Evolutionary conservation across 2,113 vertebrate genomes (phyloP).

Genomic region (Leptodactylus fuscus): DNA sequence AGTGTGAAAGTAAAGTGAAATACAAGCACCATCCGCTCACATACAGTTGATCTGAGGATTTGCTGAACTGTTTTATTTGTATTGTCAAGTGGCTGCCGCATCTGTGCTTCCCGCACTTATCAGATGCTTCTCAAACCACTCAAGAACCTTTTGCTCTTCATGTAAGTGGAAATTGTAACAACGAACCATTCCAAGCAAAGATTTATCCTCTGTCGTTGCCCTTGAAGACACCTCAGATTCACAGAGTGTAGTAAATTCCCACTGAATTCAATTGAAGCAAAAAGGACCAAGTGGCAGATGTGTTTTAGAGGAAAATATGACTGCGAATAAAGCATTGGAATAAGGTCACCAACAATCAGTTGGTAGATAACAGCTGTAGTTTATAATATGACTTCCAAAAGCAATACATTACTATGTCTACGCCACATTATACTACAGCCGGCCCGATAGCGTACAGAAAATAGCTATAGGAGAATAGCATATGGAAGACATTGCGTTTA

Average conservation of each 20-base stretch:
- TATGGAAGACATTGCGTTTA: too few species aligned
- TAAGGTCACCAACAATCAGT: slow-evolving; percentile 38
- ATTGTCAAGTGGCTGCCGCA: slow-evolving; percentile 43
- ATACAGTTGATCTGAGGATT: slow-evolving; percentile 40
- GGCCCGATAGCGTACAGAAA: too few species aligned
- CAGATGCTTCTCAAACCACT: slow-evolving; percentile 41
- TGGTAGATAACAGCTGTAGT: slow-evolving; percentile 45
- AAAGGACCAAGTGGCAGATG: slow-evolving; percentile 20
- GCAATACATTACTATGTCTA: background rate
- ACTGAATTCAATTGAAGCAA: slow-evolving; percentile 39
- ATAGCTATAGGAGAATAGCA: too few species aligned
- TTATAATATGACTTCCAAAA: slow-evolving; percentile 13
- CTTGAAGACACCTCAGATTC: slow-evolving; percentile 50
- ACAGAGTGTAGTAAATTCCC: slow-evolving; percentile 45
- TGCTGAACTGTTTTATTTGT: slow-evolving; percentile 45
- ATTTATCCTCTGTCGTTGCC: slow-evolving; percentile 46
- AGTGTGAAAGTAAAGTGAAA: slow-evolving; percentile 39
- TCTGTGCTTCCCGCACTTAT: slow-evolving; percentile 48
- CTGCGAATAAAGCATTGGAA: slow-evolving; percentile 9
- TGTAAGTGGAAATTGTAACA: slow-evolving; percentile 46
- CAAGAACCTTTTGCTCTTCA: slow-evolving; percentile 44
- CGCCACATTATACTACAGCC: background rate
- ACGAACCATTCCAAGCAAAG: slow-evolving; percentile 40
- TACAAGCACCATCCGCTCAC: slow-evolving; percentile 12
- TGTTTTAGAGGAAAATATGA: slow-evolving; percentile 41